These are phyloP conservation scores for Podargus strigoides DNA, from an alignment of 2,797 vertebrate genomes.

Conservation along the genomic window DNA sequence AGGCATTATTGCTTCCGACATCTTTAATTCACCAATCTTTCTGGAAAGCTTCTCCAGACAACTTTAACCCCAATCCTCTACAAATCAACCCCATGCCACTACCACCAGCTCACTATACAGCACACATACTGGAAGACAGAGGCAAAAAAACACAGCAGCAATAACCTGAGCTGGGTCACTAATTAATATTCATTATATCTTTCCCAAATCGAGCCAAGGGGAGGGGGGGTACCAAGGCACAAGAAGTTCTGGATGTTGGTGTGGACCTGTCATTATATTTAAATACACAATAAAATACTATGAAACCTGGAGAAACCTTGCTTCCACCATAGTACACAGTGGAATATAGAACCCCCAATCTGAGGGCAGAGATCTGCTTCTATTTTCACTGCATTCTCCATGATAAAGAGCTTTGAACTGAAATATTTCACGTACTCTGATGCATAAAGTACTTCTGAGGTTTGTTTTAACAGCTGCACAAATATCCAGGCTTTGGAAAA, in stretches of 20 bases:
- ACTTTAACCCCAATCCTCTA: conserved; percentile 3
- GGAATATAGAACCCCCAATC: neutral
- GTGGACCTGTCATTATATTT: neutral
- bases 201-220: neutral
- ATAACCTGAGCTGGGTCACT: neutral
- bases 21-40: conserved; percentile 42
- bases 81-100: neutral
- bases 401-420: neutral
- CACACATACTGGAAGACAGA: neutral
- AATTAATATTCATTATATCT: neutral
- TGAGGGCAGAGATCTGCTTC: neutral
- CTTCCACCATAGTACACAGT: neutral
- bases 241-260: neutral
- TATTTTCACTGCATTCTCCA: neutral
- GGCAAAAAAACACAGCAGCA: neutral
- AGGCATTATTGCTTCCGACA: conserved; percentile 48
- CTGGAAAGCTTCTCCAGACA: conserved; percentile 31
- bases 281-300: neutral
- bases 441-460: neutral
- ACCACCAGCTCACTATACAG: neutral
- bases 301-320: neutral
- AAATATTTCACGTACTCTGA: neutral
- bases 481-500: conserved; percentile 35
- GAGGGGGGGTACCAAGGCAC: neutral
- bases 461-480: conserved; percentile 54